These are phyloP conservation scores for Ferrisia virgata DNA, from an alignment of 2,888 invertebrate genomes.

Conservation along the genomic window DNA sequence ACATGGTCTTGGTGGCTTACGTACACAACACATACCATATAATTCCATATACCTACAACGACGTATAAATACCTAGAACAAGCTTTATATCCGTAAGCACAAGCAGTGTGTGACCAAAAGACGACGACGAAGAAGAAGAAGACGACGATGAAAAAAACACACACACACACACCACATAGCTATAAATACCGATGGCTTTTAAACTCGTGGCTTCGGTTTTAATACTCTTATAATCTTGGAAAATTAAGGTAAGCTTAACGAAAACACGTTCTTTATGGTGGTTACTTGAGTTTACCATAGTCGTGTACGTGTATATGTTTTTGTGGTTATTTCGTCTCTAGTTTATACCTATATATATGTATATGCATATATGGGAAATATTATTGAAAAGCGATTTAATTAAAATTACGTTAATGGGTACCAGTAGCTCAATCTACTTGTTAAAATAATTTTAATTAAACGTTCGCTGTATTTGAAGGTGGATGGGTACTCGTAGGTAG, in stretches of 20 bases:
- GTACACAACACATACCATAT: background rate
- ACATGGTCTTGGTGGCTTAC: background rate
- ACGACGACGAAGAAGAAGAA: background rate
- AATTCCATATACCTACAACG: too few species aligned
- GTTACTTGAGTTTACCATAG: background rate
- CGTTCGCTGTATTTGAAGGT: too few species aligned
- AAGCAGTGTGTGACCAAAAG: background rate
- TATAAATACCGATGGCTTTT: background rate
- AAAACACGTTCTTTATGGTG: background rate
- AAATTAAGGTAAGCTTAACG: background rate
- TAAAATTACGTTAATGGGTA: background rate
- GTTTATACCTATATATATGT: too few species aligned
- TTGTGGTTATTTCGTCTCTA: background rate
- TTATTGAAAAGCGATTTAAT: conserved; percentile 14
- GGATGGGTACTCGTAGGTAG: too few species aligned
- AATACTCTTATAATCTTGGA: background rate
- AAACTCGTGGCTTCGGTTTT: background rate
- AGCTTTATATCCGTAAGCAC: background rate
- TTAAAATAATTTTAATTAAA: background rate
- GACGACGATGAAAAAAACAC: background rate
- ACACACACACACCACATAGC: background rate
- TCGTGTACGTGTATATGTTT: background rate
- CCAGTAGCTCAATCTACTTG: too few species aligned
- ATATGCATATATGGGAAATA: background rate
- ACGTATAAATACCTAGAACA: too few species aligned